phyloP scores from a whole-genome alignment of 2,797 vertebrate genomes.

The Phrynocephalus forsythii region DNA sequence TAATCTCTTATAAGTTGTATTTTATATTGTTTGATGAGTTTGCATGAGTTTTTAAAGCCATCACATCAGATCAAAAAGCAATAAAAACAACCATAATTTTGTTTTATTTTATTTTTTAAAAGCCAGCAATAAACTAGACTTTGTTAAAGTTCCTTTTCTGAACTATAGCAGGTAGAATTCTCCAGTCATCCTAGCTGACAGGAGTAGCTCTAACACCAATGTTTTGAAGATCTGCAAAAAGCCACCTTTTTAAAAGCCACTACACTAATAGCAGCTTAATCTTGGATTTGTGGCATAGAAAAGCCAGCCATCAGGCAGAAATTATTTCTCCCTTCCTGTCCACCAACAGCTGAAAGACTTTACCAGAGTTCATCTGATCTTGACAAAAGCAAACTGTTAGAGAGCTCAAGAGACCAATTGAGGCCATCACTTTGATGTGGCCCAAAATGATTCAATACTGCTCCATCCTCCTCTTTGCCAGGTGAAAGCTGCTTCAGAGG shows the following conservation, averaged over 20 bases:
- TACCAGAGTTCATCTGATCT: neutral
- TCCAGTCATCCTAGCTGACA: no score
- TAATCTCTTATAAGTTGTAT: no score
- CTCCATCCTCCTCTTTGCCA: neutral
- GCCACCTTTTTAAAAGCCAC: neutral
- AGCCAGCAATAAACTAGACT: no score
- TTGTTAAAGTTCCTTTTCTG: no score
- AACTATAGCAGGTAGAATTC: no score
- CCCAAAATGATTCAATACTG: neutral
- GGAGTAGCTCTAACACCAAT: no score
- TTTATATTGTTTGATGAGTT: no score
- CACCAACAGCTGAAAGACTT: neutral
- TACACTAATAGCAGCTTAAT: neutral
- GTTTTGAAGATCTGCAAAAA: no score
- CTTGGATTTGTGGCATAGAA: neutral
- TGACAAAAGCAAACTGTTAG: neutral
- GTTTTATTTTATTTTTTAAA: no score
- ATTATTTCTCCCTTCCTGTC: neutral
- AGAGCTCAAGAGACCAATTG: neutral
- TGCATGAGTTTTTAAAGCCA: no score
- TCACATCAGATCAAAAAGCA: no score
- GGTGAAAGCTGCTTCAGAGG: neutral
- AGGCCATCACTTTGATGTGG: neutral
- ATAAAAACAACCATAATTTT: no score
- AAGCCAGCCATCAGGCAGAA: neutral